Evolutionary conservation across 2,797 vertebrate species (phyloP).

Genomic region (Champsocephalus esox): DNA sequence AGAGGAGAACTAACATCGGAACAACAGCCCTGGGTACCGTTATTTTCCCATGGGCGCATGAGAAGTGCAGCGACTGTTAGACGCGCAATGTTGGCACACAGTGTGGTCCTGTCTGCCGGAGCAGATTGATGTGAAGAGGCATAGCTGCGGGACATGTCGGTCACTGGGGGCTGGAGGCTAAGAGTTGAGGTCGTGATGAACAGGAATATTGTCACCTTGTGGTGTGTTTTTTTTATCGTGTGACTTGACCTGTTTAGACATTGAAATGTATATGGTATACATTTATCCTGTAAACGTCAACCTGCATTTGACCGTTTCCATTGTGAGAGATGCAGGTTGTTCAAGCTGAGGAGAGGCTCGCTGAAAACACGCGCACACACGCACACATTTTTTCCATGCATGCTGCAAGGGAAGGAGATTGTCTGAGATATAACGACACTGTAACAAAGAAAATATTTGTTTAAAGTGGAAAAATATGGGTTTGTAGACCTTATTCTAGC

Average conservation of each 20-base stretch:
- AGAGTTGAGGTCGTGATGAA: background rate
- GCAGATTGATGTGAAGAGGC: too few relatives aligned
- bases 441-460: background rate
- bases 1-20: background rate
- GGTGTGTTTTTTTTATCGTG: background rate
- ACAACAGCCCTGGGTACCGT: accelerated
- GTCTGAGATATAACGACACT: background rate
- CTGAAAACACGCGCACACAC: too few relatives aligned
- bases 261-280: too few relatives aligned
- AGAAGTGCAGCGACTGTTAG: background rate
- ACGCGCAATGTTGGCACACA: slow-evolving; percentile 17
- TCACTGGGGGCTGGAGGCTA: background rate
- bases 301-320: background rate
- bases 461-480: background rate
- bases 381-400: too few relatives aligned
- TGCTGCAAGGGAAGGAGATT: too few relatives aligned
- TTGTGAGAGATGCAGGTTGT: background rate
- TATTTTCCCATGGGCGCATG: background rate
- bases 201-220: background rate
- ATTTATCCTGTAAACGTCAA: background rate
- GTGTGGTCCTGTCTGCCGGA: background rate
- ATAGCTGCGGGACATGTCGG: background rate
- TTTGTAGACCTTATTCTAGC: background rate
- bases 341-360: background rate
- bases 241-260: background rate